Conservation (phyloP, 2,113 vertebrate genomes). For the Lethenteron reissneri region DNA sequence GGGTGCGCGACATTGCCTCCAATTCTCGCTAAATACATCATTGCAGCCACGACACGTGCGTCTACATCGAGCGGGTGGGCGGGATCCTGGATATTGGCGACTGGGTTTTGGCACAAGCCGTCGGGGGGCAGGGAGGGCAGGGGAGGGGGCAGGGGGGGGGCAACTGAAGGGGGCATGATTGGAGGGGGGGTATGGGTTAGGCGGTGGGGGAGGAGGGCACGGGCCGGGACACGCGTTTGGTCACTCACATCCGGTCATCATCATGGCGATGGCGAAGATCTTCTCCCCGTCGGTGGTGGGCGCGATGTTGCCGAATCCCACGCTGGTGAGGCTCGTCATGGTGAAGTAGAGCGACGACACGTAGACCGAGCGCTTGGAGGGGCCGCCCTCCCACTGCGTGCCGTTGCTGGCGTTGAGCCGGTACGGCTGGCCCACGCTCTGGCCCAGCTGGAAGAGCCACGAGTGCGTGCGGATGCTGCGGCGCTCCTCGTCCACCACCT, state of each 20-base stretch:
- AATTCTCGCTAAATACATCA: no score
- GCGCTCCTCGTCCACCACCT: constrained; percentile 1
- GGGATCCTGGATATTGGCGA: no score
- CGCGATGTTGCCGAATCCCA: constrained; percentile 1
- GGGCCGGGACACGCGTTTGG: background rate
- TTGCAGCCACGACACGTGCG: no score
- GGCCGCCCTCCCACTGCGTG: background rate
- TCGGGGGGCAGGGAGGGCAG: background rate
- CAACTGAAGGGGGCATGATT: background rate
- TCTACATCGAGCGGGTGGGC: no score
- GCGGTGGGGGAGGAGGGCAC: background rate
- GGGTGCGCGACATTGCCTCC: no score
- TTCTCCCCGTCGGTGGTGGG: constrained; percentile 2
- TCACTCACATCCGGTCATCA: constrained; percentile 3
- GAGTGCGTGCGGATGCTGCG: background rate
- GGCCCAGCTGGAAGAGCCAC: constrained; percentile 4
- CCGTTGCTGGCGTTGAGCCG: background rate
- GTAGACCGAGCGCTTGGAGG: constrained; percentile 6
- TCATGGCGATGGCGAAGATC: constrained; percentile 4
- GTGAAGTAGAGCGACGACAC: constrained; percentile 4
- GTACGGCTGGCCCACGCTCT: constrained; percentile 2
- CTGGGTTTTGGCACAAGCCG: no score
- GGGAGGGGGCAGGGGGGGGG: background rate
- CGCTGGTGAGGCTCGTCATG: constrained; percentile 4
- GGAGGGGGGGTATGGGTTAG: background rate